Evolutionary conservation across 2,888 invertebrate genomes (phyloP).

Genomic region (Polylopha cassiicola): DNA sequence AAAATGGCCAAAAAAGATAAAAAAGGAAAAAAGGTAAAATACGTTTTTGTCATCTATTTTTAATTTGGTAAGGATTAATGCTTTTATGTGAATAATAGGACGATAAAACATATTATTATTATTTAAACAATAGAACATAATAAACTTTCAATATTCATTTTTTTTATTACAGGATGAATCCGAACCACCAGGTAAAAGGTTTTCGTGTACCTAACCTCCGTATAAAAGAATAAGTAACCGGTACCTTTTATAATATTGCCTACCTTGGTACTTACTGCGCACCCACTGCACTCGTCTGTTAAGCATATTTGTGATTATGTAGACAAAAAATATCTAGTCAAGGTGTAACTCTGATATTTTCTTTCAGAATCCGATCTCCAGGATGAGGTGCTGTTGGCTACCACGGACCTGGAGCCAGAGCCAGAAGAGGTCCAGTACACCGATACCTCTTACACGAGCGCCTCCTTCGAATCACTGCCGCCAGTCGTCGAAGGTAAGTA

Average conservation of each 20-base stretch:
- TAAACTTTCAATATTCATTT: constrained; percentile 4
- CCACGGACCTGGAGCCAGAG: constrained; percentile 50
- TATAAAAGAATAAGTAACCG: too few relatives aligned
- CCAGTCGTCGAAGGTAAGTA: constrained; percentile 42
- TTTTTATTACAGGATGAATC: constrained; percentile 32
- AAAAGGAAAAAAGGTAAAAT: constrained; percentile 27
- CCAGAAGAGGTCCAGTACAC: constrained; percentile 59
- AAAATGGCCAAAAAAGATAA: constrained; percentile 46
- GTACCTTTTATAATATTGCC: too few relatives aligned
- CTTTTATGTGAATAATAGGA: too few relatives aligned
- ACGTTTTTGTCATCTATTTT: neutral
- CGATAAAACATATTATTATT: too few relatives aligned
- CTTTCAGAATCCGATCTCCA: constrained; percentile 40
- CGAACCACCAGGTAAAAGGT: constrained; percentile 28
- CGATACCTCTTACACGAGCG: constrained; percentile 66
- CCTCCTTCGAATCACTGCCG: constrained; percentile 60
- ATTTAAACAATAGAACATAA: too few relatives aligned
- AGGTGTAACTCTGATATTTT: neutral
- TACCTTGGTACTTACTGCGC: too few relatives aligned
- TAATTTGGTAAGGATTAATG: too few relatives aligned
- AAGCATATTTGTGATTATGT: too few relatives aligned
- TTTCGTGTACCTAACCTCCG: neutral
- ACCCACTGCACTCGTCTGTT: too few relatives aligned
- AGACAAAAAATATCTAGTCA: constrained; percentile 4
- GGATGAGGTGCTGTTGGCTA: constrained; percentile 44